Conservation (phyloP, 2,888 invertebrate genomes). For the Papilio protenor region DNA sequence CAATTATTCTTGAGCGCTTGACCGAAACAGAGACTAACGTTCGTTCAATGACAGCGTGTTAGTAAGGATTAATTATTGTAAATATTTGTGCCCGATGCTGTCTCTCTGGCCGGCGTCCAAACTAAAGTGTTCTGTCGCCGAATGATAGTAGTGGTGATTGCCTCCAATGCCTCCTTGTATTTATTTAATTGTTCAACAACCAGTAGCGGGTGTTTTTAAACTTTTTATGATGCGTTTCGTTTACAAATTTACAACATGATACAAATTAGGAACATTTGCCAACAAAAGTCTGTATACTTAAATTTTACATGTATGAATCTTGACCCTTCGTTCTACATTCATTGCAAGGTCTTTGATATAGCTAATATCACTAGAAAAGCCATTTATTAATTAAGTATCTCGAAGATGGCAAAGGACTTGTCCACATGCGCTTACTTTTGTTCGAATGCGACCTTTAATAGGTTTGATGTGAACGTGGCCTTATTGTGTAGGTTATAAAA, state of each 20-base stretch:
- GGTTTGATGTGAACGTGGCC: not conserved
- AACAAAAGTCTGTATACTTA: not conserved
- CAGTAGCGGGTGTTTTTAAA: conserved; percentile 4
- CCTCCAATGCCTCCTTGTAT: conserved; percentile 38
- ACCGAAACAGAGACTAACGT: conserved; percentile 42
- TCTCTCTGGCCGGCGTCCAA: conserved; percentile 68
- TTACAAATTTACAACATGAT: conserved; percentile 10
- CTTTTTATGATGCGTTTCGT: conserved; percentile 15
- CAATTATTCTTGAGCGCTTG: conserved; percentile 45
- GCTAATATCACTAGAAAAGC: not conserved
- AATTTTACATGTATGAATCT: not conserved
- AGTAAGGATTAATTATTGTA: conserved; percentile 51
- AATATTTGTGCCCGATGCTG: conserved; percentile 56
- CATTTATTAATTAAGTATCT: not conserved
- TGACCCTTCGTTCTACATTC: not conserved
- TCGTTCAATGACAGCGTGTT: conserved; percentile 35
- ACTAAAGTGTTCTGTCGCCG: conserved; percentile 55
- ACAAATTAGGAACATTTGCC: not conserved
- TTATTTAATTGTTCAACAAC: conserved; percentile 24
- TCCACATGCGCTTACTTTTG: not conserved
- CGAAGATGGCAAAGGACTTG: not conserved
- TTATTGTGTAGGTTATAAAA: not conserved
- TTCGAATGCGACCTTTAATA: not conserved
- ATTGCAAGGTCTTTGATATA: not conserved
- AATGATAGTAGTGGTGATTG: conserved; percentile 55